A percentile compares a stretch with the other conserved stretches of the same genome.
Conservation (phyloP, 2,113 vertebrate species). For the Hippoglossus stenolepis region DNA sequence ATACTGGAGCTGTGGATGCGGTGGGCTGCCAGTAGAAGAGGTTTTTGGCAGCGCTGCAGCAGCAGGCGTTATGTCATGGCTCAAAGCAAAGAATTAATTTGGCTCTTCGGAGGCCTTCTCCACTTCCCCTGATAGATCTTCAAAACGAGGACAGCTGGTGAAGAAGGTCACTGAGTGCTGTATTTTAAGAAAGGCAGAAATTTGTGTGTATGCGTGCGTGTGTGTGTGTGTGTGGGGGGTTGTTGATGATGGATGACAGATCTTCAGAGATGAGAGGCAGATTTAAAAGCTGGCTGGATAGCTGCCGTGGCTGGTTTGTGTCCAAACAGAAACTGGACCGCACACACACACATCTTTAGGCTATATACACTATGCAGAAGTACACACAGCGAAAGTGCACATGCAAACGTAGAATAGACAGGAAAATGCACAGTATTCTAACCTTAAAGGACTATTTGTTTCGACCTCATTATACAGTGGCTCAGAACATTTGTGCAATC, state of each 20-base stretch:
- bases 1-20: not conserved
- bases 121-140: constrained; percentile 75
- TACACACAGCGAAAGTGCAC: not conserved
- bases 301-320: constrained; percentile 27
- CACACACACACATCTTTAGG: not conserved
- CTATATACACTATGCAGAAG: not conserved
- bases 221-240: not conserved
- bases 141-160: constrained; percentile 84
- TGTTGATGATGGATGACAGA: constrained; percentile 78
- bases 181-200: constrained; percentile 80
- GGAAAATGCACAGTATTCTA: not conserved
- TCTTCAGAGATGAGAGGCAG: constrained; percentile 72
- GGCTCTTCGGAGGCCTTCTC: constrained; percentile 71
- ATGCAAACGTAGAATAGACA: not conserved
- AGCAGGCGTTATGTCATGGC: constrained; percentile 66
- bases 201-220: constrained; percentile 14
- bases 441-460: not conserved
- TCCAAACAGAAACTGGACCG: constrained; percentile 61
- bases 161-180: constrained; percentile 81
- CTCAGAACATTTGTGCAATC: not conserved
- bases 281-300: constrained; percentile 50
- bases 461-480: not conserved
- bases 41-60: constrained; percentile 36
- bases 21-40: constrained; percentile 2
- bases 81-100: constrained; percentile 74